Evolutionary conservation across 1,140 invertebrate species (phyloP).

Genomic region (Callitettix versicolor): DNA sequence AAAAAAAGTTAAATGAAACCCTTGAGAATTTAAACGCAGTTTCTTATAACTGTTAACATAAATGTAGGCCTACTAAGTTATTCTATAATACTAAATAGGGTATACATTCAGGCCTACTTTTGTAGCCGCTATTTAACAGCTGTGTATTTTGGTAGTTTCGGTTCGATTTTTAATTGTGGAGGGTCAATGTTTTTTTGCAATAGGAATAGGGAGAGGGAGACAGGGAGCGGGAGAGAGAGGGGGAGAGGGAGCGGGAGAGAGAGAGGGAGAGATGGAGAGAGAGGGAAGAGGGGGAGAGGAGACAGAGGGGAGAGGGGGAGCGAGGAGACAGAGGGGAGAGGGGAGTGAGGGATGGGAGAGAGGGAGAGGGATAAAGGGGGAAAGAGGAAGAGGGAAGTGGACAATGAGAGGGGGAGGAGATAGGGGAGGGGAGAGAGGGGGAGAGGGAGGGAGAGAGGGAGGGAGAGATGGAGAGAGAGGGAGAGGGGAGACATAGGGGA

Average conservation of each 20-base stretch:
- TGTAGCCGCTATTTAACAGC: too few species aligned
- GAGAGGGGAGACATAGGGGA: neutral
- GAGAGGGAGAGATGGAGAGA: neutral
- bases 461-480: neutral
- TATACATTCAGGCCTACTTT: too few species aligned
- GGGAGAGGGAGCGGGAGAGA: too few species aligned
- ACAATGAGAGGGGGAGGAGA: neutral
- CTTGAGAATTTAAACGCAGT: too few species aligned
- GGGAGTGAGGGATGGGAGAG: neutral
- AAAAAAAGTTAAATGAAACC: too few species aligned
- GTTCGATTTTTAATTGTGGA: too few species aligned
- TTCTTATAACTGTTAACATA: too few species aligned
- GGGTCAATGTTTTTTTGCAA: too few species aligned
- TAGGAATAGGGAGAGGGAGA: neutral
- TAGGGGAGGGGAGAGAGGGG: neutral
- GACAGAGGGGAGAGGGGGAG: neutral
- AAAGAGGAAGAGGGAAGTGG: neutral
- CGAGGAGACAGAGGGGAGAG: neutral
- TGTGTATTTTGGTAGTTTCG: too few species aligned
- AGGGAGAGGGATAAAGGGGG: neutral
- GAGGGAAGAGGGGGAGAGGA: neutral
- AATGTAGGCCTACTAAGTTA: too few species aligned
- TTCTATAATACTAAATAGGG: too few species aligned
- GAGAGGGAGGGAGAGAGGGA: neutral
- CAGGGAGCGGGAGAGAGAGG: neutral